These are phyloP conservation scores for Emydura subglobosa DNA, from an alignment of 2,113 vertebrate species.

Conservation along the genomic window DNA sequence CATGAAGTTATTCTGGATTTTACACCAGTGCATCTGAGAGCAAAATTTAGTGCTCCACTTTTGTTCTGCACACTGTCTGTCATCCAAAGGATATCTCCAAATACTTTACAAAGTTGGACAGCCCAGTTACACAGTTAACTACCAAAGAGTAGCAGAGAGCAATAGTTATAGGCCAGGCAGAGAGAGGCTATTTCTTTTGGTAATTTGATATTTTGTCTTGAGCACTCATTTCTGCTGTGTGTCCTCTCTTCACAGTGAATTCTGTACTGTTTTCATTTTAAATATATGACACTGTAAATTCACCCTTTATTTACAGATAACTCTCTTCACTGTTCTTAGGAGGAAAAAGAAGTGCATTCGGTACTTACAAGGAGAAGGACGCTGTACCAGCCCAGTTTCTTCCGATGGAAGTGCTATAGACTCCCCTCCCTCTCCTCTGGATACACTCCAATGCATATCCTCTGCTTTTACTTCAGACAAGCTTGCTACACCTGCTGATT, in stretches of 20 bases:
- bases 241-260: neutral
- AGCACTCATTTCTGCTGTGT: neutral
- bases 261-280: neutral
- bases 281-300: conserved; percentile 83
- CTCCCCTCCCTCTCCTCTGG: conserved; percentile 86
- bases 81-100: no score
- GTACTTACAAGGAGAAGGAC: conserved; percentile 96
- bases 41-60: neutral
- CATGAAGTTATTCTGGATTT: neutral
- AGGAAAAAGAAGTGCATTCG: conserved; percentile 99
- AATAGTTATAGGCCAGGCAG: neutral
- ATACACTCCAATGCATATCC: conserved; percentile 78
- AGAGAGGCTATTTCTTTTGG: neutral
- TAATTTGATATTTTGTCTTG: neutral
- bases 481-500: conserved; percentile 78
- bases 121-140: neutral
- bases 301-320: conserved; percentile 92
- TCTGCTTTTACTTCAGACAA: conserved; percentile 80
- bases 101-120: neutral
- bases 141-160: neutral
- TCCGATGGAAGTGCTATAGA: conserved; percentile 98
- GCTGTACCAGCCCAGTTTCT: conserved; percentile 96
- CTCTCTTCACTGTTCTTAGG: conserved; percentile 98
- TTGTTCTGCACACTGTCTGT: neutral
- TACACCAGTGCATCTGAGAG: neutral